Evolutionary conservation across 2,113 vertebrate species (phyloP), one percentile per base, ranked within the genome.

Genomic region (Cynocephalus volans): DNA sequence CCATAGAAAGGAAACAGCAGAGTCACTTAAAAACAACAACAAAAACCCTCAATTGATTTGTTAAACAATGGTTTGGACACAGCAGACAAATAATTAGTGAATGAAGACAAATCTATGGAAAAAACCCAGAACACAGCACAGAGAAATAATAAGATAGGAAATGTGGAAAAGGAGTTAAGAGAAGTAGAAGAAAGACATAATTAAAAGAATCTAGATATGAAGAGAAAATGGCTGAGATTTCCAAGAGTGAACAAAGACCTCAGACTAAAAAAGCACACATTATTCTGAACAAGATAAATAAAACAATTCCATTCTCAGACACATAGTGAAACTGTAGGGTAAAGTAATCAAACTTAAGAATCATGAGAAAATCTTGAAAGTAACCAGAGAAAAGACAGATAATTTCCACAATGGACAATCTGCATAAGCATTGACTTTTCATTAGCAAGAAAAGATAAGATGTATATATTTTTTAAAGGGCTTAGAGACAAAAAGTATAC

Each of bases 341-440:
- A 79, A 54, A 73, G 14, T 52, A 65, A 72, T 75, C 70, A 88
- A 48, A 45, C 15, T 36, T 70, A 67, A 60, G 56, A 88, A 72
- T 77, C 28, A 92, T 89, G 26, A 83, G 67, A 82, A 96, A 88
- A 54, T 82, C n/a, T 77, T 86, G 19, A 28, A 52, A 77, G 41
- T 70, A 88, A 86, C 65, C 54, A 94, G 76, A 75, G 65, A 81
- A 88, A 75, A 95, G 36, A 81, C 8, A 96, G 54, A 72, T 45
- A 79, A 79, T 19, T 87, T 95, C 26, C 28, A 79, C 60, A 77
- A 65, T 79, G 62, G 15, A 65, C 15, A n/a, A 86, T 91, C 54
- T 54, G 56, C 13, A 21, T 31, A 9, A 70, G 19, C 1, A 67
- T 14, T 72, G 72, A 69, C 5, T 60, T 67, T 69, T 81, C 52